Base-by-base conservation (phyloP, 2,888 invertebrate species). In the Drosophila robusta region DNA sequence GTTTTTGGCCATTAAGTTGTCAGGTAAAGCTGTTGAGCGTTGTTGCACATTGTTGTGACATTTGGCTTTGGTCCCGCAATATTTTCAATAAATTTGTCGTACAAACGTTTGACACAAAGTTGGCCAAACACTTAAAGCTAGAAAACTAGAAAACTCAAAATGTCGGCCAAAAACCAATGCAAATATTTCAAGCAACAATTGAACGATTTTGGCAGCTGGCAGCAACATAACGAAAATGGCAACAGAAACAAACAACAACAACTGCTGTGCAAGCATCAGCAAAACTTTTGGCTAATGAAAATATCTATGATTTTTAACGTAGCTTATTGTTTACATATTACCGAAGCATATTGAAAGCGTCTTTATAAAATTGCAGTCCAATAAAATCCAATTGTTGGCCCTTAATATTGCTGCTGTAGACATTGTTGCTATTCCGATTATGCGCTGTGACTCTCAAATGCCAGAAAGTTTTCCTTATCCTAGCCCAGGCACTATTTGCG, bases 31-130 rank as follows among this genome's bases (percentile, higher is more conserved):
- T 86, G 80, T 63, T 79, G 44, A 42, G 47, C 32, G 14, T 34
- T 68, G 60, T 14, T 55, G 36, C 63, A 60, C 38, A 63, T 75
- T 69, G 58, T 58, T 75, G 36, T 60, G 73, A 50, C 72, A 74
- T 55, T 68, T 62, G 36, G 51, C 46, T 47, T 46, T 47, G 51
- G 22, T n/a, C 6, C 38, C 22, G 6, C 42, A 55, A 62, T 39
- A 50, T 63, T 72, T 81, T 61, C 83, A 86, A 83, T 88, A 86
- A 87, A 82, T 66, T 57, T 76, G 52, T 65, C 86, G 69, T 41
- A 41, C 34, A 61, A 63, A 44, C 54, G 47, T 56, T 78, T 78
- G 57, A 65, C 79, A 68, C 57, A 66, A 77, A 81, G 71, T 84
- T 81, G 46, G 50, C 49, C 63, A 66, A 64, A 57, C 72, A 87